Evolutionary conservation across 2,113 vertebrate genomes (phyloP).

Genomic region (Natator depressus): DNA sequence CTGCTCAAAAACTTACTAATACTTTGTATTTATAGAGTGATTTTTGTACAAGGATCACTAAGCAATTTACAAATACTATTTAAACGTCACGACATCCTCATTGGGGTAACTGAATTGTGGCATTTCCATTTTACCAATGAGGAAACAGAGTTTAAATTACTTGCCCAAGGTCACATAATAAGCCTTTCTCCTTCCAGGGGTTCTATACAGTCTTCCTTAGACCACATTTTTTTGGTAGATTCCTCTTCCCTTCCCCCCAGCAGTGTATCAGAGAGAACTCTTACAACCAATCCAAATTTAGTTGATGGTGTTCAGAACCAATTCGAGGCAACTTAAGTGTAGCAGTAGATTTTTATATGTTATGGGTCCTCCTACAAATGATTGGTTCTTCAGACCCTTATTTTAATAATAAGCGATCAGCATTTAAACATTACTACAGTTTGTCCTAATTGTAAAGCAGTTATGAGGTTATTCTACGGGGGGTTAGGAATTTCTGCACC

Average conservation of each 20-base stretch:
- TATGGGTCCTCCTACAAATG: not conserved
- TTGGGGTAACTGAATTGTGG: not conserved
- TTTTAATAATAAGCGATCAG: not conserved
- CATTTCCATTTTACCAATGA: not conserved
- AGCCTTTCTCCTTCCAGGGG: fast-evolving
- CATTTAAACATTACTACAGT: not conserved
- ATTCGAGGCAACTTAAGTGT: fast-evolving
- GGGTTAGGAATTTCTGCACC: fast-evolving
- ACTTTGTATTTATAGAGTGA: not conserved
- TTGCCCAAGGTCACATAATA: not conserved
- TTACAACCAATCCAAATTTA: not conserved
- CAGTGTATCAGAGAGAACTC: not conserved
- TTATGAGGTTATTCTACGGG: fast-evolving
- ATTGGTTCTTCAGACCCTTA: not conserved
- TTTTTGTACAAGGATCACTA: not conserved
- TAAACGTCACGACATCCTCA: not conserved
- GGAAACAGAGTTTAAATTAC: not conserved
- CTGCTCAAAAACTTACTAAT: fast-evolving
- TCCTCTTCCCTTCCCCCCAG: not conserved
- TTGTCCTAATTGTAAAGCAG: not conserved
- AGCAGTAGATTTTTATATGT: not conserved
- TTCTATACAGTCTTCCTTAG: not conserved
- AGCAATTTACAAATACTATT: fast-evolving
- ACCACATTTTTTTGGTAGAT: fast-evolving
- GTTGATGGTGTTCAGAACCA: not conserved